Percentiles rank a stretch among this genome's conserved stretches.
These are phyloP conservation scores for Elymnias hypermnestra DNA, from an alignment of 1,140 invertebrate genomes.

Conservation along the genomic window DNA sequence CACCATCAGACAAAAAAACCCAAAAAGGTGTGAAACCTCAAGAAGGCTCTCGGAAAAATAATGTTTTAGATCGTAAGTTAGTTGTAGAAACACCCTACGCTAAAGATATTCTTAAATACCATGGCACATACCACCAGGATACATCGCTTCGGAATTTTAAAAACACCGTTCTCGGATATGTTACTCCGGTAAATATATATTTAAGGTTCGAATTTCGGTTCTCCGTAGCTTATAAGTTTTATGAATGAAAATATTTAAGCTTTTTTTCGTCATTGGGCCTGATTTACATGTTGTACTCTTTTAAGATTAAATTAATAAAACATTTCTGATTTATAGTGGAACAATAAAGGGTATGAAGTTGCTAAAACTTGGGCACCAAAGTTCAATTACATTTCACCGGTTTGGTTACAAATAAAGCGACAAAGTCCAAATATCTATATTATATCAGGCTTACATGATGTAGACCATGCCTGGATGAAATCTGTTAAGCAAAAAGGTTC, in stretches of 20 bases:
- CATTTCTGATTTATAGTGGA: conserved; percentile 94
- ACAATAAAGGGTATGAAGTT: conserved; percentile 94
- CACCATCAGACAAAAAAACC: conserved; percentile 70
- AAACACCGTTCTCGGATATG: conserved; percentile 88
- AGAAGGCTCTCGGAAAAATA: conserved; percentile 80
- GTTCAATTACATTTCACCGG: conserved; percentile 93
- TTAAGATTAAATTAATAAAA: no score
- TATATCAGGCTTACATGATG: conserved; percentile 84
- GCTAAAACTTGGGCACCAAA: conserved; percentile 93
- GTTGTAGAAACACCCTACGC: conserved; percentile 79
- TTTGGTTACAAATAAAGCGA: conserved; percentile 92
- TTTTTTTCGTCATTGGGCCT: no score
- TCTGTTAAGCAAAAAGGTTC: conserved; percentile 78
- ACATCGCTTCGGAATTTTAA: conserved; percentile 81
- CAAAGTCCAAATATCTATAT: conserved; percentile 79
- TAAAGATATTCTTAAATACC: conserved; percentile 86
- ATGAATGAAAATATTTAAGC: no score
- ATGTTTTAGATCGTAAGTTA: conserved; percentile 83
- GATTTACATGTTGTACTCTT: no score
- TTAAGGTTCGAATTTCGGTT: no score
- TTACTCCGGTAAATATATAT: conserved; percentile 85
- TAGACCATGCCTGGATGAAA: conserved; percentile 90
- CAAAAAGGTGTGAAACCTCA: conserved; percentile 66
- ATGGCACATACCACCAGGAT: conserved; percentile 84
- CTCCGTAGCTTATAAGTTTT: no score